Evolutionary conservation across 2,888 invertebrate genomes (phyloP).

Genomic region (Chrysodeixis includens): DNA sequence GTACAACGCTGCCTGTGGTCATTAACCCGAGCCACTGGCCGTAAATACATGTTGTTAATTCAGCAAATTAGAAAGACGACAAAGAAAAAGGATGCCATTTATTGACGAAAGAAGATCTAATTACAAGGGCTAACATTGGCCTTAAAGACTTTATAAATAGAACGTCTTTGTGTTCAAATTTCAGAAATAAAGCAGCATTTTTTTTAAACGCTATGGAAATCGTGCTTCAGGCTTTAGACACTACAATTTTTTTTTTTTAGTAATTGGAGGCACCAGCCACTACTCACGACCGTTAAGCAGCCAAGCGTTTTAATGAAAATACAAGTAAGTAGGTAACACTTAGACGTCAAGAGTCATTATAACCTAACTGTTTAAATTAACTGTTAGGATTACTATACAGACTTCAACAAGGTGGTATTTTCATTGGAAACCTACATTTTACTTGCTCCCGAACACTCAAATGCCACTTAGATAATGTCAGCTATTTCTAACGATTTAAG

Average conservation of each 20-base stretch:
- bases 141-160: background rate
- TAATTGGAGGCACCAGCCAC: background rate
- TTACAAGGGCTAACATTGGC: constrained; percentile 10
- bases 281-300: background rate
- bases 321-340: background rate
- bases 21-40: constrained; percentile 61
- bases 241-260: background rate
- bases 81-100: constrained; percentile 37
- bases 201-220: background rate
- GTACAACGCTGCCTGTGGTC: constrained; percentile 52
- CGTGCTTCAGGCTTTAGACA: background rate
- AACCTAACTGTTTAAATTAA: background rate
- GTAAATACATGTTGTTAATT: constrained; percentile 59
- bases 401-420: background rate
- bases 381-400: background rate
- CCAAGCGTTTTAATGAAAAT: background rate
- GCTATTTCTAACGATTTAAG: no score
- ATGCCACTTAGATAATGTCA: no score
- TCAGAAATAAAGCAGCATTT: background rate
- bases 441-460: background rate
- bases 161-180: background rate
- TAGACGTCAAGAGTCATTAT: background rate
- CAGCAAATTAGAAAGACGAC: constrained; percentile 60
- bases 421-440: no score
- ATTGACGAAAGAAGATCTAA: constrained; percentile 26